A percentile compares a stretch with the other conserved stretches of the same genome.
phyloP scores from a whole-genome alignment of 2,888 invertebrate species.

The Parnassius smintheus region DNA sequence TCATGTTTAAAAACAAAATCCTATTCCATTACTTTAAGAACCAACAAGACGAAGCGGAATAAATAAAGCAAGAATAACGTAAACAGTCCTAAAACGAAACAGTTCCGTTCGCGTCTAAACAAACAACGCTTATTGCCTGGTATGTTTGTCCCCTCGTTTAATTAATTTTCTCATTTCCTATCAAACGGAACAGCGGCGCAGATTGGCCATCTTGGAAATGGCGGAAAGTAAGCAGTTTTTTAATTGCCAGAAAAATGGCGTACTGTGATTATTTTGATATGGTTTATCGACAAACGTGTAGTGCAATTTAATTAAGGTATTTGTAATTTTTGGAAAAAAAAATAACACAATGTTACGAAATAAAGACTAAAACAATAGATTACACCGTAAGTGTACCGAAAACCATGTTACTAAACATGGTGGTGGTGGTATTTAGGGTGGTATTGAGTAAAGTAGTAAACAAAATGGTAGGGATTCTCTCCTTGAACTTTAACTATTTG shows the following conservation, averaged over 20 bases:
- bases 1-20: background rate
- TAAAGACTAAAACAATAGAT: too few species aligned
- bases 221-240: conserved; percentile 18
- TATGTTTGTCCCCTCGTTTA: conserved; percentile 62
- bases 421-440: too few species aligned
- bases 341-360: too few species aligned
- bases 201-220: conserved; percentile 23
- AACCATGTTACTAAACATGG: too few species aligned
- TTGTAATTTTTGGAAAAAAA: too few species aligned
- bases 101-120: conserved; percentile 52
- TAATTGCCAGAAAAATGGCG: background rate
- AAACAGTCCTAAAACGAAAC: conserved; percentile 30
- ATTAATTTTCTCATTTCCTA: conserved; percentile 77
- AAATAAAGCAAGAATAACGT: conserved; percentile 7
- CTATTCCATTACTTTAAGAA: background rate
- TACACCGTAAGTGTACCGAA: too few species aligned
- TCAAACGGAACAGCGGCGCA: conserved; percentile 31
- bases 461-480: too few species aligned
- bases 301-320: too few species aligned
- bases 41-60: background rate
- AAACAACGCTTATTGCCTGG: conserved; percentile 58
- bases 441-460: too few species aligned
- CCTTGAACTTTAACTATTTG: too few species aligned
- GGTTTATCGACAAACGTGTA: too few species aligned
- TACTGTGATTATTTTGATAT: background rate